Evolutionary conservation across 2,797 vertebrate genomes (phyloP).

Genomic region (Hirundo rustica): DNA sequence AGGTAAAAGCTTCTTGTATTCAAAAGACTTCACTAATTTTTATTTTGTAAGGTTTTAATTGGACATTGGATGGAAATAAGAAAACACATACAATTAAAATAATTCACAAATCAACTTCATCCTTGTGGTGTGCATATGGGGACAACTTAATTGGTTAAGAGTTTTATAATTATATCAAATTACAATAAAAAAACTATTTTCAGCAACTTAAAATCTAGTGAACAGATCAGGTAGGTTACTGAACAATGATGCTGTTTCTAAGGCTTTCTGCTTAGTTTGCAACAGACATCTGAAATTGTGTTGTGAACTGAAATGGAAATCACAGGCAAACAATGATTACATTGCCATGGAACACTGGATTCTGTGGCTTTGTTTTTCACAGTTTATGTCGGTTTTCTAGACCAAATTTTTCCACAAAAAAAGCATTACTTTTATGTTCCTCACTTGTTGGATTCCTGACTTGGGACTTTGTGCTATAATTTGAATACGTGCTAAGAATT

Average conservation of each 20-base stretch:
- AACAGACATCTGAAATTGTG: background rate
- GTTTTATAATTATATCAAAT: background rate
- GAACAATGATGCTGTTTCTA: background rate
- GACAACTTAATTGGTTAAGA: background rate
- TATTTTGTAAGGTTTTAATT: background rate
- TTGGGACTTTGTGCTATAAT: background rate
- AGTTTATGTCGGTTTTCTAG: background rate
- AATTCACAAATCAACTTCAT: background rate
- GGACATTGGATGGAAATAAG: background rate
- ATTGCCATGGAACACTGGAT: background rate
- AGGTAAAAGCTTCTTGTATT: background rate
- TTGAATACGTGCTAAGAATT: background rate
- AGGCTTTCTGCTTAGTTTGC: background rate
- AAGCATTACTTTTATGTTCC: background rate
- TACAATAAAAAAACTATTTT: background rate
- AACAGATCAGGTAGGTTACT: background rate
- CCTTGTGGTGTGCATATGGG: background rate
- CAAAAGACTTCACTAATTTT: background rate
- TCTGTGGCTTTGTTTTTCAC: background rate
- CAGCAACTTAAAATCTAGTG: background rate
- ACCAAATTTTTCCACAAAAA: background rate
- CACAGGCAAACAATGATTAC: background rate
- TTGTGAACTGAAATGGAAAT: background rate
- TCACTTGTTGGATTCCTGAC: background rate
- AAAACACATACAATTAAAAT: background rate